Conservation (phyloP, 2,888 invertebrate species). For the Drosophila pegasa region DNA sequence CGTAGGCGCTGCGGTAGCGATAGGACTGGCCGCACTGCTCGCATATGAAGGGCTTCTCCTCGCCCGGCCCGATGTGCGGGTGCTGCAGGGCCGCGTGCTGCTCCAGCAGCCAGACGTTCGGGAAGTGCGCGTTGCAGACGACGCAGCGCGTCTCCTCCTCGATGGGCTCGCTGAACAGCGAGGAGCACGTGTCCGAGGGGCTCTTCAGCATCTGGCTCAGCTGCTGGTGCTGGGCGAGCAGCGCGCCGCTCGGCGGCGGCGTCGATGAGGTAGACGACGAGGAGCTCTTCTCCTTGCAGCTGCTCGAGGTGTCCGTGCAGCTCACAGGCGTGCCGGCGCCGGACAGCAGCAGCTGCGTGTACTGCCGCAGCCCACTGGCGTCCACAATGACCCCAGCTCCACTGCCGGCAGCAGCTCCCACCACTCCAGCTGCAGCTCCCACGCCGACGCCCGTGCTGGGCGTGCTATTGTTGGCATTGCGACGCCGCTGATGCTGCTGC, state of each 20-base stretch:
- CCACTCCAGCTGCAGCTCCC: not conserved
- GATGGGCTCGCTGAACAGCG: constrained; percentile 83
- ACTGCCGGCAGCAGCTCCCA: constrained; percentile 11
- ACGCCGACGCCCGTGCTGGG: constrained; percentile 35
- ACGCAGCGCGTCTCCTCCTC: constrained; percentile 89
- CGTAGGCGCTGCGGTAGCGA: constrained; percentile 93
- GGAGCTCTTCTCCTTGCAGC: constrained; percentile 85
- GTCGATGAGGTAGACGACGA: constrained; percentile 85
- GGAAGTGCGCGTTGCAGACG: constrained; percentile 94
- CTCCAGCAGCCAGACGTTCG: constrained; percentile 94
- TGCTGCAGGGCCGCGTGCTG: constrained; percentile 94
- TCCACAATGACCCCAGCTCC: constrained; percentile 66
- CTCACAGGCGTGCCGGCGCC: constrained; percentile 72
- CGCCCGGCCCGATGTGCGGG: constrained; percentile 87
- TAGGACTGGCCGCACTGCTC: constrained; percentile 96
- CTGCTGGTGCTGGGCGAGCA: constrained; percentile 77
- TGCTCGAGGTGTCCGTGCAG: constrained; percentile 83
- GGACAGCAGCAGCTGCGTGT: constrained; percentile 77
- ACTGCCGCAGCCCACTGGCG: constrained; percentile 79
- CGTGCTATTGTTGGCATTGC: constrained; percentile 73
- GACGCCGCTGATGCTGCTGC: constrained; percentile 51
- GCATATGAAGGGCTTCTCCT: constrained; percentile 95
- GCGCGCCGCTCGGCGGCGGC: constrained; percentile 80
- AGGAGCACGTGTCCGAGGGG: constrained; percentile 78
- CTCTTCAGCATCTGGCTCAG: constrained; percentile 80